phyloP scores from a whole-genome alignment of 2,113 vertebrate species.

The Hippocampus mohnikei region DNA sequence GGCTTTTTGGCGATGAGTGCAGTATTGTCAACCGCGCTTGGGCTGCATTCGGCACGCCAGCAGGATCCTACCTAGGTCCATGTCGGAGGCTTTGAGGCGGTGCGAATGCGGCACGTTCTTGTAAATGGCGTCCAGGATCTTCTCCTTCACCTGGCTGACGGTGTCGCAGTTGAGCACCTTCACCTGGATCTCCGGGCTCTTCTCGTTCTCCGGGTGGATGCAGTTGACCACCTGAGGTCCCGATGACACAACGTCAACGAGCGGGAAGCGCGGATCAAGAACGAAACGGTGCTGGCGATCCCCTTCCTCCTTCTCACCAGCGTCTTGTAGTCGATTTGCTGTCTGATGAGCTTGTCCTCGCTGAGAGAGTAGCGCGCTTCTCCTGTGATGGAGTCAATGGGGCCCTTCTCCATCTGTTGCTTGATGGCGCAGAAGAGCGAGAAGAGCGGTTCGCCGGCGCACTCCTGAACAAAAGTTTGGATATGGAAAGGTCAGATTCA shows the following conservation, averaged over 20 bases:
- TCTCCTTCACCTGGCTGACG: constrained; percentile 96
- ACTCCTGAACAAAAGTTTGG: constrained; percentile 77
- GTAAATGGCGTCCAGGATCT: constrained; percentile 96
- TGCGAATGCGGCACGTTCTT: constrained; percentile 97
- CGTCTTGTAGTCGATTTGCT: constrained; percentile 98
- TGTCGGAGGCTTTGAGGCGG: constrained; percentile 91
- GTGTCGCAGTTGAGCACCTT: constrained; percentile 97
- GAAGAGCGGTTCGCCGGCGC: constrained; percentile 96
- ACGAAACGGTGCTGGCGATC: neutral
- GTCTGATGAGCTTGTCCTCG: constrained; percentile 97
- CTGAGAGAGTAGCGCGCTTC: constrained; percentile 95
- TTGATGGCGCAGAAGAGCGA: constrained; percentile 99
- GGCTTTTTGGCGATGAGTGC: neutral
- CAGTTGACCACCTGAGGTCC: constrained; percentile 87
- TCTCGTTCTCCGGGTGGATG: constrained; percentile 91
- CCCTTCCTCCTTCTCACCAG: constrained; percentile 78
- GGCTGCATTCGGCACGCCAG: neutral
- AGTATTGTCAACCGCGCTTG: neutral
- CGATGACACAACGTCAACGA: neutral
- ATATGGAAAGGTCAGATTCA: neutral
- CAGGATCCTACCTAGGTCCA: constrained; percentile 86
- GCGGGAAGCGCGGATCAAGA: too few species aligned
- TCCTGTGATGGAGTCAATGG: constrained; percentile 94
- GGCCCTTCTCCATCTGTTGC: constrained; percentile 95
- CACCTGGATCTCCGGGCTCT: constrained; percentile 91